Conservation (phyloP, 2,888 invertebrate genomes). For the Brenthis daphne region DNA sequence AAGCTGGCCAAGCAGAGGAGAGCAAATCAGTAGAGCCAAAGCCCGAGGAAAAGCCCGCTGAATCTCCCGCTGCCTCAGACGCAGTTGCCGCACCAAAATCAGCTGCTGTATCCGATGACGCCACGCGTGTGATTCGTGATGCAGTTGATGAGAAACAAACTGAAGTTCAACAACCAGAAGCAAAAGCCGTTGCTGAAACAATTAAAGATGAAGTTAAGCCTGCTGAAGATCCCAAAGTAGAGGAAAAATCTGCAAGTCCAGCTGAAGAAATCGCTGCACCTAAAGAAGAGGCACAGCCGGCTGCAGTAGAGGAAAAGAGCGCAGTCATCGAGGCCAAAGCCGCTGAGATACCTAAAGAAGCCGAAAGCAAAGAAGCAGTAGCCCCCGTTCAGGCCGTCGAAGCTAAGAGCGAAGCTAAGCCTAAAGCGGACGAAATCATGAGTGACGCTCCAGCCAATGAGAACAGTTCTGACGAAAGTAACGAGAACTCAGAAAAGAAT, state of each 20-base stretch:
- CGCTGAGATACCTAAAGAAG: constrained; percentile 42
- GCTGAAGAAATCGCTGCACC: constrained; percentile 43
- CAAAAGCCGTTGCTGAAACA: constrained; percentile 40
- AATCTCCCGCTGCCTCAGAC: constrained; percentile 34
- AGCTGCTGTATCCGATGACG: constrained; percentile 48
- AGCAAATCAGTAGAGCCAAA: constrained; percentile 44
- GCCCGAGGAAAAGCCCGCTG: constrained; percentile 42
- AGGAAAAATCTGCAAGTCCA: constrained; percentile 43
- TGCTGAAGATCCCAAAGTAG: constrained; percentile 36
- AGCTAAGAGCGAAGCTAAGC: constrained; percentile 40
- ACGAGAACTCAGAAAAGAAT: constrained; percentile 58
- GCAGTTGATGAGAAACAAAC: constrained; percentile 57
- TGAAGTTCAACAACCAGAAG: constrained; percentile 39
- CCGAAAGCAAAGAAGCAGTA: constrained; percentile 30
- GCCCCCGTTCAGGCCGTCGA: constrained; percentile 16
- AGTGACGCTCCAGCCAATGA: constrained; percentile 49
- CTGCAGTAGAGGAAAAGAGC: constrained; percentile 31
- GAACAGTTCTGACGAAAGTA: constrained; percentile 37
- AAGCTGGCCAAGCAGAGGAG: constrained; percentile 39
- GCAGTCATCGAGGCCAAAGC: constrained; percentile 38
- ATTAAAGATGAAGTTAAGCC: constrained; percentile 38
- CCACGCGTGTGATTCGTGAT: constrained; percentile 65
- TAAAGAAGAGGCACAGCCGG: constrained; percentile 41
- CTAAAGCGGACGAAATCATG: constrained; percentile 44
- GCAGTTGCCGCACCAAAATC: constrained; percentile 39